Evolutionary conservation across 2,888 invertebrate species (phyloP).

Genomic region (Lasioglossum lativentre): DNA sequence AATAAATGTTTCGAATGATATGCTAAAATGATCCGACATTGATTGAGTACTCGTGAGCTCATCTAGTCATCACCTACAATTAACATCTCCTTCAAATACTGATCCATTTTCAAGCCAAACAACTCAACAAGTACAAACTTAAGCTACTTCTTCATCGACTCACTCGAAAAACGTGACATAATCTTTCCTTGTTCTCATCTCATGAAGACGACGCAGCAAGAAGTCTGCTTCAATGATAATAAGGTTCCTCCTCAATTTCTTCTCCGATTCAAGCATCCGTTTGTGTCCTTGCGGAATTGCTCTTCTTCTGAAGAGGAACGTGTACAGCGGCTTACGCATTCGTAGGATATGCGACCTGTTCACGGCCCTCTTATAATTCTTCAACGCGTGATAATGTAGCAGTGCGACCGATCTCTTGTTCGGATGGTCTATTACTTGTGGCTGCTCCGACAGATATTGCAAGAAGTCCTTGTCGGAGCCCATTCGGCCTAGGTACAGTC

Average conservation of each 20-base stretch:
- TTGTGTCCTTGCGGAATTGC: slow-evolving; percentile 78
- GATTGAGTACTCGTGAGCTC: too few relatives aligned
- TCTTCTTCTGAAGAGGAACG: slow-evolving; percentile 82
- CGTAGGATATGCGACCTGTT: slow-evolving; percentile 84
- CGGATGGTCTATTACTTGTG: slow-evolving; percentile 78
- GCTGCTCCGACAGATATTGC: slow-evolving; percentile 76
- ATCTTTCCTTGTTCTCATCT: slow-evolving; percentile 75
- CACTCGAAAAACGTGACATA: slow-evolving; percentile 76
- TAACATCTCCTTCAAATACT: too few relatives aligned
- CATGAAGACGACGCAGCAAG: slow-evolving; percentile 79
- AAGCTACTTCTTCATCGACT: neutral
- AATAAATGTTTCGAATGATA: too few relatives aligned
- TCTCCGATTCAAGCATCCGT: slow-evolving; percentile 76
- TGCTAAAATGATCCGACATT: too few relatives aligned
- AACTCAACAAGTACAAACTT: too few relatives aligned
- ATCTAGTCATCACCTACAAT: neutral
- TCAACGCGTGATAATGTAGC: slow-evolving; percentile 77
- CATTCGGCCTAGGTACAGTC: slow-evolving; percentile 84
- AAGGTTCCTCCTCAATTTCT: slow-evolving; percentile 77
- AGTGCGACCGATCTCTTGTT: slow-evolving; percentile 80
- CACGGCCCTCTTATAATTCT: slow-evolving; percentile 79
- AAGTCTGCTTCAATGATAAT: slow-evolving; percentile 83
- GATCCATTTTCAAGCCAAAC: too few relatives aligned
- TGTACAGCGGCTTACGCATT: slow-evolving; percentile 84
- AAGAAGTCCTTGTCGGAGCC: slow-evolving; percentile 84